Base-by-base conservation (phyloP, 2,797 vertebrate species). In the Premnoplex brunnescens region DNA sequence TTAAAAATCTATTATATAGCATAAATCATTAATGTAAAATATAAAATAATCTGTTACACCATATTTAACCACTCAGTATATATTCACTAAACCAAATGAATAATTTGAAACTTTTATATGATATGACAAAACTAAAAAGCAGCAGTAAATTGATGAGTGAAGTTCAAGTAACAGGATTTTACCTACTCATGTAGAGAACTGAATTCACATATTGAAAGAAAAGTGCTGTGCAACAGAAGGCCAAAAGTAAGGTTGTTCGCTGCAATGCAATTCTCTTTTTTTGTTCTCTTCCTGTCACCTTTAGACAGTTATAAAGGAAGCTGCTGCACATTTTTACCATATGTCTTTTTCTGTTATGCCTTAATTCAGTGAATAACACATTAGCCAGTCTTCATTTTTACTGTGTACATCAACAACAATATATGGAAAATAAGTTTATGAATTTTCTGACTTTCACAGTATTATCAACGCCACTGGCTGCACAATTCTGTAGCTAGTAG, bases 371-470 rank as follows among this genome's bases (percentile, higher is more conserved):
- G 49, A 41, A n/a, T 85, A 94, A 81, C n/a, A 81, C 56, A 83
- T 73, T 71, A 80, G 48, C n/a, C 52, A 71, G 23, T 48, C 66
- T 85, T 91, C 67, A 55, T 88, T 91, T 89, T 76, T 84, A 49
- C 34, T 69, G 32, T 62, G 44, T 76, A 91, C 46, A 51, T 84
- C 21, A 51, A 76, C 62, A 88, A 27, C 22, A 79, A 55, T 67
- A 41, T 74, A 94, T 87, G 89, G 72, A 96, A 96, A 96, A 91
- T 9, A 91, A 52, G 54, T 69, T 95, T 64, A 81, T 88, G 76
- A 96, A 64, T 86, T 67, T 91, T 95, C 76, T 96, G 88, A 87
- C 59, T 96, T 96, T 92, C 84, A 71, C 54, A 71, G 22, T 67
- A 58, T 86, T 94, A 94, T 59, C 37, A 58, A 32, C 82, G 80